phyloP scores from a whole-genome alignment of 2,888 invertebrate species.

The Heliconius charithonia region DNA sequence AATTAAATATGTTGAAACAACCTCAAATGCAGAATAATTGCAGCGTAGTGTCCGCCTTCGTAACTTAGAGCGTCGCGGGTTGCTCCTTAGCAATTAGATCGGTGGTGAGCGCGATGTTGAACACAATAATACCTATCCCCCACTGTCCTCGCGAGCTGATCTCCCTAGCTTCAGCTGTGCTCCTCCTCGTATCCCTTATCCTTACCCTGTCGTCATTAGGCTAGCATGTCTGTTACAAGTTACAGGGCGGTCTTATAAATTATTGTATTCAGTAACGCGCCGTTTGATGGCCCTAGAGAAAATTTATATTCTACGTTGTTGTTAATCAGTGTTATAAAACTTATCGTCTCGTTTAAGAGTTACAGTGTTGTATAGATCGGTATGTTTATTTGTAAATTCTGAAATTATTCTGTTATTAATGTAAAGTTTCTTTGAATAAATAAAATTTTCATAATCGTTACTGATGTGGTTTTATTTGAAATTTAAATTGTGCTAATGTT shows the following conservation, averaged over 20 bases:
- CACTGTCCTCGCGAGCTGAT: neutral
- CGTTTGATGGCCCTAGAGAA: conserved; percentile 76
- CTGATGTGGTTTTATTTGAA: conserved; percentile 63
- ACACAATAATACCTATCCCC: conserved; percentile 57
- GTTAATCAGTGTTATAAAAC: conserved; percentile 83
- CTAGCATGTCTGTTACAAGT: conserved; percentile 34
- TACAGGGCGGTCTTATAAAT: conserved; percentile 47
- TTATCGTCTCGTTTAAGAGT: conserved; percentile 82
- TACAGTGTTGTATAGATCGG: conserved; percentile 83
- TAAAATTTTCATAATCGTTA: conserved; percentile 84
- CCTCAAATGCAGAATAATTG: conserved; percentile 58
- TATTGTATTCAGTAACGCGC: conserved; percentile 69
- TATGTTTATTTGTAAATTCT: conserved; percentile 81
- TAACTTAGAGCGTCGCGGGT: conserved; percentile 77
- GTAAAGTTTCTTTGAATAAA: conserved; percentile 82
- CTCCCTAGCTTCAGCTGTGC: conserved; percentile 16
- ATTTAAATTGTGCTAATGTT: conserved; percentile 15
- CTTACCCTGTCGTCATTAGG: conserved; percentile 28
- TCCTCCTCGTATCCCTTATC: conserved; percentile 15
- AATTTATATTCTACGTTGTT: conserved; percentile 76
- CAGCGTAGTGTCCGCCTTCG: conserved; percentile 78
- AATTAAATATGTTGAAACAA: conserved; percentile 45
- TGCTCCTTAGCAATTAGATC: conserved; percentile 78
- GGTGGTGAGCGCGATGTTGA: conserved; percentile 65
- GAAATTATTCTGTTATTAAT: conserved; percentile 81